Evolutionary conservation across 2,888 invertebrate species (phyloP).

Genomic region (Melinopterus prodromus): DNA sequence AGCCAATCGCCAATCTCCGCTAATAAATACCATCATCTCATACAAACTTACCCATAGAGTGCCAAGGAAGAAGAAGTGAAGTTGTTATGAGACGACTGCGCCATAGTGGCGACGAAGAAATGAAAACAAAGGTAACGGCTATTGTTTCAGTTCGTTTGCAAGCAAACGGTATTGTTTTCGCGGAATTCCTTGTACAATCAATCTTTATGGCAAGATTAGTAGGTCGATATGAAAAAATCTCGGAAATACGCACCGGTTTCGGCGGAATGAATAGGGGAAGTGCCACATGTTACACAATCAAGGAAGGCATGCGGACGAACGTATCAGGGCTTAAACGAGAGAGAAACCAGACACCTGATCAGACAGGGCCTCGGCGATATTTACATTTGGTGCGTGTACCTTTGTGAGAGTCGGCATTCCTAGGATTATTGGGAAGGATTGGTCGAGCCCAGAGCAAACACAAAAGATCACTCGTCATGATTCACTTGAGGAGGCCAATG

Average conservation of each 20-base stretch:
- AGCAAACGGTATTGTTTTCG: not conserved
- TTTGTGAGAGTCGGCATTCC: not conserved
- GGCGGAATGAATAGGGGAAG: not conserved
- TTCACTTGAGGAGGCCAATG: not conserved
- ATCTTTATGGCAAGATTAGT: not conserved
- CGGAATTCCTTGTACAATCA: not conserved
- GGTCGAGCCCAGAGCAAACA: not conserved
- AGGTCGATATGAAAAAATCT: not conserved
- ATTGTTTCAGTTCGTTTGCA: not conserved
- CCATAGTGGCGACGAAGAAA: not conserved
- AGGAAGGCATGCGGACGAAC: not conserved
- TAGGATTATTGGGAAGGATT: not conserved
- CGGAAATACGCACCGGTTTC: not conserved
- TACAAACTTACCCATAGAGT: too few relatives aligned
- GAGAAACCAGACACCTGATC: not conserved
- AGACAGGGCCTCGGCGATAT: not conserved
- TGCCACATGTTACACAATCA: not conserved
- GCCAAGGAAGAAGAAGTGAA: too few relatives aligned
- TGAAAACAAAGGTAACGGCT: not conserved
- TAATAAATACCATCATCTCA: not conserved
- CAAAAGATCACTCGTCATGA: not conserved
- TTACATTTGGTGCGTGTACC: not conserved
- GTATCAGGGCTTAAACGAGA: not conserved
- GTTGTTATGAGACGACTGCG: too few relatives aligned
- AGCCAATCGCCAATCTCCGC: not conserved